These are phyloP conservation scores for Piaya cayana DNA, from an alignment of 2,113 vertebrate genomes.

Conservation along the genomic window DNA sequence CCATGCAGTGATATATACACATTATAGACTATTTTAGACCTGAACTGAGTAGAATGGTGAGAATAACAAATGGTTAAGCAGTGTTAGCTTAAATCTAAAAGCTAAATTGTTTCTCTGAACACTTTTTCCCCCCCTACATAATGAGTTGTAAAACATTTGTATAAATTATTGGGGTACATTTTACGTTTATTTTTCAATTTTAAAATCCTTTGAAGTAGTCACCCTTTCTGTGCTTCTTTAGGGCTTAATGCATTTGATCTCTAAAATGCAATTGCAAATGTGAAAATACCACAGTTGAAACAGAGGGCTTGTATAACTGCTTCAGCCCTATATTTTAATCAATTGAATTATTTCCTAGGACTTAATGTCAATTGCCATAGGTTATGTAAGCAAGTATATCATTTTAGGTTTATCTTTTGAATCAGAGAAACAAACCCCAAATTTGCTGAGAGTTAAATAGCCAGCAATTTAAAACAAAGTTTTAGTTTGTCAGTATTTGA, in stretches of 20 bases:
- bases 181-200: constrained; percentile 55
- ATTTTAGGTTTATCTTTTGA: neutral
- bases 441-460: neutral
- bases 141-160: constrained; percentile 24
- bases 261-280: constrained; percentile 13
- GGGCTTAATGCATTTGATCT: constrained; percentile 54
- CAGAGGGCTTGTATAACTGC: neutral
- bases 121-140: neutral
- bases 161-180: constrained; percentile 14
- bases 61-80: constrained; percentile 56
- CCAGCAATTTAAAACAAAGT: neutral
- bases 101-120: constrained; percentile 25
- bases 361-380: neutral
- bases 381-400: neutral
- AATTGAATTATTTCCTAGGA: neutral
- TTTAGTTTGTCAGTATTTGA: neutral
- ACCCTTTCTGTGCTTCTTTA: neutral
- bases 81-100: neutral
- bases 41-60: constrained; percentile 12
- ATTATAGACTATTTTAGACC: constrained; percentile 63
- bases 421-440: neutral
- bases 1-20: constrained; percentile 41
- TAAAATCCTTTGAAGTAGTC: constrained; percentile 44
- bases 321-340: neutral
- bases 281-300: neutral